Conservation (phyloP, 2,888 invertebrate species). For the Hyles lineata region DNA sequence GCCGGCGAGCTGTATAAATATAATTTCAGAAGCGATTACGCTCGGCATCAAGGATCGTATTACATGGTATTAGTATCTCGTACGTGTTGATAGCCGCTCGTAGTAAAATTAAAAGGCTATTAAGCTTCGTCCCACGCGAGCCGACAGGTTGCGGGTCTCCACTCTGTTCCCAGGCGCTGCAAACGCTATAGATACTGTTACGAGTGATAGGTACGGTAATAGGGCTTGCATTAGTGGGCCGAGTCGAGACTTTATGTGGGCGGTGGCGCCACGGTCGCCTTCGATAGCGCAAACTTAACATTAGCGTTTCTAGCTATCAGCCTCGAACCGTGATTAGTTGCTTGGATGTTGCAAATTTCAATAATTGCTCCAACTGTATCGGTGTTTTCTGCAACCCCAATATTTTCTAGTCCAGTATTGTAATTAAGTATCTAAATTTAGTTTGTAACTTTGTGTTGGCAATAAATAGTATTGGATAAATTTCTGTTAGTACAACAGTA, state of each 20-base stretch:
- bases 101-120: constrained; percentile 81
- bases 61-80: constrained; percentile 60
- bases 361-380: constrained; percentile 58
- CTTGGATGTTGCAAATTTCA: constrained; percentile 60
- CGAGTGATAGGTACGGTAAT: constrained; percentile 57
- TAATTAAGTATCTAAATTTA: constrained; percentile 18
- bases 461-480: constrained; percentile 20
- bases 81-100: constrained; percentile 69
- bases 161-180: constrained; percentile 64
- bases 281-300: constrained; percentile 55
- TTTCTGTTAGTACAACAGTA: constrained; percentile 21
- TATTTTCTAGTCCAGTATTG: constrained; percentile 25
- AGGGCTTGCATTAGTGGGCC: constrained; percentile 55
- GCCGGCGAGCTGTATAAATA: constrained; percentile 43
- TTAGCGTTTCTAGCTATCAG: constrained; percentile 61
- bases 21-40: constrained; percentile 61
- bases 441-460: not conserved
- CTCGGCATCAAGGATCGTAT: constrained; percentile 53
- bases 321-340: constrained; percentile 66
- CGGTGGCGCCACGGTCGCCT: constrained; percentile 58
- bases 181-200: constrained; percentile 50
- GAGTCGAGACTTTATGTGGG: constrained; percentile 57
- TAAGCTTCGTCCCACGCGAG: constrained; percentile 73
- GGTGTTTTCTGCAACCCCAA: constrained; percentile 27
- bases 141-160: constrained; percentile 63